A percentile compares a stretch with the other conserved stretches of the same genome.
Conservation (phyloP, 2,888 invertebrate genomes). For the Spisula subtruncata region DNA sequence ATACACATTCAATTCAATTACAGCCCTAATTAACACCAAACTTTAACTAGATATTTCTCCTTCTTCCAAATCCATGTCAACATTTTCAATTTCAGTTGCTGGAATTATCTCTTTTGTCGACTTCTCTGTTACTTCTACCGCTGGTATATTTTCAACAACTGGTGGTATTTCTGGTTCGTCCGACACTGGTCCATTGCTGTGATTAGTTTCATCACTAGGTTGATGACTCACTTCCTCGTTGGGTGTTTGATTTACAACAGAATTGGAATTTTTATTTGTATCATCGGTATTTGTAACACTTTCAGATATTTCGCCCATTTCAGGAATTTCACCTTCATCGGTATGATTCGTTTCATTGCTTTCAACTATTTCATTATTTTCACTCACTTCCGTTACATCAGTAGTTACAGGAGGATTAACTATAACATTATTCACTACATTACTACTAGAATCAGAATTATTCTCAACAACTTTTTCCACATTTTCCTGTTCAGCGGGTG, state of each 20-base stretch:
- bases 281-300: constrained; percentile 22
- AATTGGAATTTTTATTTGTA: background rate
- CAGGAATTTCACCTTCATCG: background rate
- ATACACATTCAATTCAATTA: constrained; percentile 10
- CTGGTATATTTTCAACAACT: constrained; percentile 33
- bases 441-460: constrained; percentile 54
- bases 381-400: background rate
- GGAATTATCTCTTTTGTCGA: constrained; percentile 6
- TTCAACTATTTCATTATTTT: constrained; percentile 29
- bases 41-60: constrained; percentile 75
- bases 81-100: constrained; percentile 37
- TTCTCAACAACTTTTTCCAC: constrained; percentile 30
- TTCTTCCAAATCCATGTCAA: constrained; percentile 71
- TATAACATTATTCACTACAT: constrained; percentile 26
- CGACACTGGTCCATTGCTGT: constrained; percentile 49
- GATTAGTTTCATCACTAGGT: background rate
- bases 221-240: background rate
- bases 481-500: constrained; percentile 25
- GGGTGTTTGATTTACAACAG: background rate
- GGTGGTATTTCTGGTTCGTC: constrained; percentile 21
- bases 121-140: constrained; percentile 29
- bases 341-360: constrained; percentile 16
- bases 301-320: background rate
- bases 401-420: background rate
- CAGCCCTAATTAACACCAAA: background rate